phyloP scores from a whole-genome alignment of 2,797 vertebrate species.

The Alectoris magna region DNA sequence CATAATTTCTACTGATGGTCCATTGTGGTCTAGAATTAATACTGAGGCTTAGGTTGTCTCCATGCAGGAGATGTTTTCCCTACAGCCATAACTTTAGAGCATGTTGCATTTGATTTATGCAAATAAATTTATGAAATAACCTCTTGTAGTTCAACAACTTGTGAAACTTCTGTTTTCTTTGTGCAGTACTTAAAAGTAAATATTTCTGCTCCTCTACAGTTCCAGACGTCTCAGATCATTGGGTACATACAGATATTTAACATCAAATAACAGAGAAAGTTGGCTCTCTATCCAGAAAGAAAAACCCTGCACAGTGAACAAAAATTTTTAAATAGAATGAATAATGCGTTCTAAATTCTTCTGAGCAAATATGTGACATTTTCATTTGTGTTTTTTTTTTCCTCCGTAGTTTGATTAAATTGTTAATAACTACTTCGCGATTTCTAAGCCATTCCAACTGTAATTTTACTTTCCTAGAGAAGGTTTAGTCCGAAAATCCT shows the following conservation, averaged over 20 bases:
- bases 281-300: slow-evolving; percentile 20
- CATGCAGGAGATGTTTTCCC: slow-evolving; percentile 47
- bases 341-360: slow-evolving; percentile 34
- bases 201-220: slow-evolving; percentile 27
- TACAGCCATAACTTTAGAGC: slow-evolving; percentile 32
- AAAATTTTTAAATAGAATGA: not conserved
- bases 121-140: slow-evolving; percentile 14
- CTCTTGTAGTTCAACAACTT: slow-evolving; percentile 42
- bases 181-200: slow-evolving; percentile 36
- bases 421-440: slow-evolving; percentile 37
- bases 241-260: slow-evolving; percentile 40
- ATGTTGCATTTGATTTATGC: slow-evolving; percentile 55
- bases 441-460: slow-evolving; percentile 4
- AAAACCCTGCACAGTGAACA: not conserved
- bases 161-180: slow-evolving; percentile 30
- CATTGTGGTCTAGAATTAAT: slow-evolving; percentile 57
- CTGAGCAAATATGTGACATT: slow-evolving; percentile 25
- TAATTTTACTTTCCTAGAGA: slow-evolving; percentile 30
- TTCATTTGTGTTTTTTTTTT: not conserved
- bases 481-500: not conserved
- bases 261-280: slow-evolving; percentile 32
- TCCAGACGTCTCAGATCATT: slow-evolving; percentile 30
- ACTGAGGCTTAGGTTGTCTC: slow-evolving; percentile 43
- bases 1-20: not conserved
- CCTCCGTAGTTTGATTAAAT: slow-evolving; percentile 27